These are phyloP conservation scores for Colaptes auratus DNA, from an alignment of 2,113 vertebrate species.

Conservation along the genomic window DNA sequence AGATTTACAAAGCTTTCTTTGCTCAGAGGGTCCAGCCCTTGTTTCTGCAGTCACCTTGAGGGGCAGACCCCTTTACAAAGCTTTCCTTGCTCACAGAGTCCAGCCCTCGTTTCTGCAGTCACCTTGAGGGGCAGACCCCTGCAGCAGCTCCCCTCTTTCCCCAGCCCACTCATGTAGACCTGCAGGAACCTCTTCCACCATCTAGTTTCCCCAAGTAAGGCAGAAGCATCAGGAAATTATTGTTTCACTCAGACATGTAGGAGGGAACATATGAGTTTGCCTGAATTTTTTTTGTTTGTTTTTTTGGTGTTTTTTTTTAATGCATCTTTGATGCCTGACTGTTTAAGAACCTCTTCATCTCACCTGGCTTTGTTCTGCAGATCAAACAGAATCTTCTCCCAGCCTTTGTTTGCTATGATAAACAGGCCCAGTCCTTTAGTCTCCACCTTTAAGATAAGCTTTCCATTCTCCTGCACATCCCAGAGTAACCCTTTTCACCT, in stretches of 20 bases:
- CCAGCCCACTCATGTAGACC: fast-evolving
- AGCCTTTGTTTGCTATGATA: constrained; percentile 24
- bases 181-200: not conserved
- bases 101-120: not conserved
- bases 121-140: not conserved
- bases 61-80: not conserved
- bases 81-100: not conserved
- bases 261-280: not conserved
- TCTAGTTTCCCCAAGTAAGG: not conserved
- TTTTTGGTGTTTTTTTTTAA: not conserved
- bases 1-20: not conserved
- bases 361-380: not conserved
- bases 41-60: not conserved
- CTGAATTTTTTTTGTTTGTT: no score
- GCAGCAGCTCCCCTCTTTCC: not conserved
- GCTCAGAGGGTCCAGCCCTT: not conserved
- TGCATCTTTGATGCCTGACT: not conserved
- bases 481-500: not conserved
- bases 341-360: constrained; percentile 6
- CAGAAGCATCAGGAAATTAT: not conserved
- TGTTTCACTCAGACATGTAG: not conserved
- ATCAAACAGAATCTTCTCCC: not conserved
- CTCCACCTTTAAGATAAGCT: constrained; percentile 29
- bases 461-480: not conserved
- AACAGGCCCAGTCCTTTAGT: not conserved